Evolutionary conservation across 1,140 invertebrate species (phyloP).

Genomic region (Caerostris extrusa): DNA sequence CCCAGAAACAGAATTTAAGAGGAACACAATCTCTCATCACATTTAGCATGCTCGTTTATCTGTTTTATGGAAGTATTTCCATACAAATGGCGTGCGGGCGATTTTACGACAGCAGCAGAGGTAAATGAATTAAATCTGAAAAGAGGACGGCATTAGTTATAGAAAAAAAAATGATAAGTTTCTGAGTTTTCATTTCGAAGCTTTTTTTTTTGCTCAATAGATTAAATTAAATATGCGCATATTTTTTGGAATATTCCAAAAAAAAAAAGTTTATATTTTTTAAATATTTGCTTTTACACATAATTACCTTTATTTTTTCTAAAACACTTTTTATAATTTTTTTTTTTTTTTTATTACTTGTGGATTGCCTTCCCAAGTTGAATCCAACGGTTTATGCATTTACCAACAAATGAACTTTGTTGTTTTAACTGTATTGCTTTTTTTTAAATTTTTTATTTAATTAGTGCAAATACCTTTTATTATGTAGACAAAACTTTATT

Average conservation of each 20-base stretch:
- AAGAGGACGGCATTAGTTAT: constrained; percentile 18
- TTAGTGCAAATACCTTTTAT: too few species aligned
- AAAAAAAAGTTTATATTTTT: neutral
- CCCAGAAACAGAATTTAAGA: neutral
- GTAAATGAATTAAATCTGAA: constrained; percentile 52
- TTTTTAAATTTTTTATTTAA: too few species aligned
- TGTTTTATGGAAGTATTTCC: constrained; percentile 28
- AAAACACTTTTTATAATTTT: neutral
- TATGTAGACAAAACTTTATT: too few species aligned
- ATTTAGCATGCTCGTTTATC: constrained; percentile 60
- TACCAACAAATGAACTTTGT: too few species aligned
- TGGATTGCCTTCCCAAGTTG: neutral
- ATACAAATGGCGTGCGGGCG: constrained; percentile 45
- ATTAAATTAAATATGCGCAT: constrained; percentile 37
- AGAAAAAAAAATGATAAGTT: neutral
- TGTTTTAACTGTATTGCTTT: neutral
- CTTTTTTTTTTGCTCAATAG: neutral
- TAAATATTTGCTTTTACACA: neutral
- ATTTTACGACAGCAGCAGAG: constrained; percentile 2
- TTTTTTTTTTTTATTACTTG: neutral
- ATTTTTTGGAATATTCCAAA: constrained; percentile 13
- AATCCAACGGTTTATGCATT: too few species aligned
- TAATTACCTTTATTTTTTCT: neutral
- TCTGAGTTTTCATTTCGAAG: neutral
- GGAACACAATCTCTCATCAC: constrained; percentile 49